Conservation (phyloP, 2,888 invertebrate genomes). For the Strigamia crassipes region DNA sequence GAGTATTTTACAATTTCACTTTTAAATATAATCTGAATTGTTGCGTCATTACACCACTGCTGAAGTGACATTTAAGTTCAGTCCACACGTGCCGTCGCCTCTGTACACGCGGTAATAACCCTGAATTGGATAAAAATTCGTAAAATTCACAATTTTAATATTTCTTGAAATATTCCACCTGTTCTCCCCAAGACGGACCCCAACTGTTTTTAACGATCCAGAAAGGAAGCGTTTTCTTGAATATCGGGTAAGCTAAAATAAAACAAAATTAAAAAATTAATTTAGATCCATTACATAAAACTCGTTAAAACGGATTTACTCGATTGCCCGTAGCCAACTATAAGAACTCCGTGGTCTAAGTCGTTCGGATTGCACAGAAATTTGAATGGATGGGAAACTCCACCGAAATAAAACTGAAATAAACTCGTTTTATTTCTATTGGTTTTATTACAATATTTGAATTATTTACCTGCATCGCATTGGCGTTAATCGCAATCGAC, state of each 20-base stretch:
- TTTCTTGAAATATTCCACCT: constrained; percentile 57
- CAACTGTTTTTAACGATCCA: constrained; percentile 97
- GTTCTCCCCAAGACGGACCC: constrained; percentile 89
- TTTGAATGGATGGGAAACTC: constrained; percentile 89
- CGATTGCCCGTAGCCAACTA: constrained; percentile 87
- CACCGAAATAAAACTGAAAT: constrained; percentile 86
- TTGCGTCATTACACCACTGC: constrained; percentile 60
- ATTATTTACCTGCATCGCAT: constrained; percentile 75
- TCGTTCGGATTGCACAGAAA: constrained; percentile 75
- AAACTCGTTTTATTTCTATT: neutral
- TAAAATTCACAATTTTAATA: too few relatives aligned
- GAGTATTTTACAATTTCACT: constrained; percentile 8
- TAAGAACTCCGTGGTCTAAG: constrained; percentile 93
- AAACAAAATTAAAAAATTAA: constrained; percentile 38
- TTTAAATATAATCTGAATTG: neutral
- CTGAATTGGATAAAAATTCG: constrained; percentile 59
- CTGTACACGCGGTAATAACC: constrained; percentile 93
- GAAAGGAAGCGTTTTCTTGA: constrained; percentile 80
- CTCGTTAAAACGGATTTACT: constrained; percentile 56
- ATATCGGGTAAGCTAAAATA: constrained; percentile 60
- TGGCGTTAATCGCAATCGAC: constrained; percentile 93
- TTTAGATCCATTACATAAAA: neutral
- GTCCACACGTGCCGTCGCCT: constrained; percentile 92
- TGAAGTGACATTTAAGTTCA: constrained; percentile 88
- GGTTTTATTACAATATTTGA: neutral